Base-by-base conservation (phyloP, 2,113 vertebrate species). In the Festucalex cinctus region DNA sequence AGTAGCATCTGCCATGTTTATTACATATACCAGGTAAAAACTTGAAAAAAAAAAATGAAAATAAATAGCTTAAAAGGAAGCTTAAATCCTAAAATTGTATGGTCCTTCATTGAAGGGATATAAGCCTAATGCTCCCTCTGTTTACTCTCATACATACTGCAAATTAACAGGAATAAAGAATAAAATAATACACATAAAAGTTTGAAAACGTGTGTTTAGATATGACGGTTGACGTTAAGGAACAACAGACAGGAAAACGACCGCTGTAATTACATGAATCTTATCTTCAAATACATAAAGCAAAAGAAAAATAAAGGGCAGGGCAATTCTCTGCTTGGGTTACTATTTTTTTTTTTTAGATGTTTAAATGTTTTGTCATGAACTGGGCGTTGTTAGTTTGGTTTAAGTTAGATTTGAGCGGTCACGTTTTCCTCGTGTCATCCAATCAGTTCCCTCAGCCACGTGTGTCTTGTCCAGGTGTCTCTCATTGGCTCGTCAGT, bases 31-130 rank as follows among this genome's bases (percentile, higher is more conserved):
- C 85, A 79, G 66, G 86, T 92, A 89, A 83, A 91, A 91, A 92
- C 86, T 85, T 87, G 91, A 93, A 2, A 85, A 94, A 93, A 94
- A 94, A 94, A 94, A 94, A 94, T 93, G 85, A 94, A 93, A 94
- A 94, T 94, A 94, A 94, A 94, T 93, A 93, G 85, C 83, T 86
- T 88, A 76, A 79, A 86, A 89, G 83, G 81, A 87, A 91, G 90
- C 88, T 82, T 77, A 83, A 83, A 83, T 81, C 82, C 79, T 85
- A 85, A 75, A 79, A 86, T 78, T 85, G 70, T 60, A 83, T 80
- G 70, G 75, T 91, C 90, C 90, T 91, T 91, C 90, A 91, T 84
- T 91, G 89, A 91, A 91, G 90, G 90, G 81, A 91, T 88, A 90
- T 76, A 63, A 69, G 76, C 76, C 82, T 72, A 74, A 85, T 81